Evolutionary conservation across 2,888 invertebrate species (phyloP).

Genomic region (Yponomeuta malinellus): DNA sequence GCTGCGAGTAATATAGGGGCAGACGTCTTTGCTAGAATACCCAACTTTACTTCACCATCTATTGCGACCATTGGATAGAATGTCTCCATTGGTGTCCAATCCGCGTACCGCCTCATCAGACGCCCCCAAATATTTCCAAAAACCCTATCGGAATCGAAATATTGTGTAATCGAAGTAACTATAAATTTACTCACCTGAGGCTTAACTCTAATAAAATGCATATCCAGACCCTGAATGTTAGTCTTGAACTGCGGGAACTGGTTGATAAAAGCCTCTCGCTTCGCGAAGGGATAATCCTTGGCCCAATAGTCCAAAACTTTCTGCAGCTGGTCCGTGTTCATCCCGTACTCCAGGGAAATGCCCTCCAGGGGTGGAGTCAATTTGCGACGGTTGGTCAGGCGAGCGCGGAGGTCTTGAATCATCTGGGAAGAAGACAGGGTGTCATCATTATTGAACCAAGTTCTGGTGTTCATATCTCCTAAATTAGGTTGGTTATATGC

Average conservation of each 20-base stretch:
- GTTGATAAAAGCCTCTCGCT: slow-evolving; percentile 81
- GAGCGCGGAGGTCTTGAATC: slow-evolving; percentile 46
- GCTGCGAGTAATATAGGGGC: too few species aligned
- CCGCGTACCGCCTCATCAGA: too few species aligned
- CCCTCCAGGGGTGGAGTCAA: slow-evolving; percentile 79
- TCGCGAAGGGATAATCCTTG: slow-evolving; percentile 78
- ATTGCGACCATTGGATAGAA: too few species aligned
- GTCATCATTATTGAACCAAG: too few species aligned
- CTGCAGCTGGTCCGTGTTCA: slow-evolving; percentile 80
- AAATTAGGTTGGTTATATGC: too few species aligned
- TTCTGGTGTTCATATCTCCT: too few species aligned
- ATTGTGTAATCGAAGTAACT: too few species aligned
- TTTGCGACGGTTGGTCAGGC: slow-evolving; percentile 41
- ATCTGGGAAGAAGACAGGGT: slow-evolving; percentile 35
- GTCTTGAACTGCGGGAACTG: slow-evolving; percentile 85
- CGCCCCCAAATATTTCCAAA: too few species aligned
- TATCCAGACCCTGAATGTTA: slow-evolving; percentile 81
- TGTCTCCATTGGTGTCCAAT: too few species aligned
- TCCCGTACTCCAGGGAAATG: slow-evolving; percentile 86
- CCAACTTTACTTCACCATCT: too few species aligned
- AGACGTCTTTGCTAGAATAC: too few species aligned
- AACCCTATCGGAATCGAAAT: too few species aligned
- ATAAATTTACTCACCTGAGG: slow-evolving; percentile 52
- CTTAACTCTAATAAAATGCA: slow-evolving; percentile 85
- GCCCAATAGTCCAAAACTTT: slow-evolving; percentile 85